A percentile compares a stretch with the other conserved stretches of the same genome.
These are phyloP conservation scores for Arge pagana DNA, from an alignment of 2,888 invertebrate species.

Conservation along the genomic window DNA sequence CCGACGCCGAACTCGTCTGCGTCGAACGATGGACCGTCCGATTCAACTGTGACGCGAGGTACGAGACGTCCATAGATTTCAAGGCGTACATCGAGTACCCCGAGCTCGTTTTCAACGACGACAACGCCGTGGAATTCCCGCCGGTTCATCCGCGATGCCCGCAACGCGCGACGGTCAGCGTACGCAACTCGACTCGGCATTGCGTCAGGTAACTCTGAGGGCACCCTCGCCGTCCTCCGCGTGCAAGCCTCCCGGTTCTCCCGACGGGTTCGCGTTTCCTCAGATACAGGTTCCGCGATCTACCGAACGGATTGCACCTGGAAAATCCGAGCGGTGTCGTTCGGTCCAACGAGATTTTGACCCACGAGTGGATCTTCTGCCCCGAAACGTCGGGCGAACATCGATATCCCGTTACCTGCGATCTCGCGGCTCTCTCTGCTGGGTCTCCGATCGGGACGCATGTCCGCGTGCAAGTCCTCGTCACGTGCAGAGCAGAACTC, in stretches of 20 bases:
- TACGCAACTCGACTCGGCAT: conserved; percentile 56
- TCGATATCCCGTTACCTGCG: conserved; percentile 31
- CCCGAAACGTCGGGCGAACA: conserved; percentile 34
- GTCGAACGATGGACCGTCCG: conserved; percentile 58
- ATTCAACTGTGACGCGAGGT: conserved; percentile 53
- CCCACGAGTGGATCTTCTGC: conserved; percentile 38
- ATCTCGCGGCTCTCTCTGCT: conserved; percentile 21
- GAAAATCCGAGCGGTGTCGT: conserved; percentile 30
- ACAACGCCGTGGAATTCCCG: conserved; percentile 50
- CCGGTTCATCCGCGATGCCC: conserved; percentile 53
- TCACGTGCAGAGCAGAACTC: conserved; percentile 30
- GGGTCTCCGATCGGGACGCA: background rate
- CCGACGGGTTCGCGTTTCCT: too few relatives aligned
- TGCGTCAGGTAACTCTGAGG: conserved; percentile 46
- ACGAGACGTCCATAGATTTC: conserved; percentile 50
- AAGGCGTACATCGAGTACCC: conserved; percentile 56
- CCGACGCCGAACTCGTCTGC: conserved; percentile 43
- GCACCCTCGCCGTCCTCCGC: too few relatives aligned
- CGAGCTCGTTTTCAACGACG: conserved; percentile 44
- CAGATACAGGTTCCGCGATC: conserved; percentile 32
- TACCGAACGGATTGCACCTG: conserved; percentile 31
- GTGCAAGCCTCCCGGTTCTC: too few relatives aligned
- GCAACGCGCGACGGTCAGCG: conserved; percentile 40
- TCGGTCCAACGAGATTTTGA: conserved; percentile 38
- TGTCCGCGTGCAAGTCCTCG: conserved; percentile 22